Conservation (phyloP, 2,113 vertebrate species). For the Tricholaema leucomelas region DNA sequence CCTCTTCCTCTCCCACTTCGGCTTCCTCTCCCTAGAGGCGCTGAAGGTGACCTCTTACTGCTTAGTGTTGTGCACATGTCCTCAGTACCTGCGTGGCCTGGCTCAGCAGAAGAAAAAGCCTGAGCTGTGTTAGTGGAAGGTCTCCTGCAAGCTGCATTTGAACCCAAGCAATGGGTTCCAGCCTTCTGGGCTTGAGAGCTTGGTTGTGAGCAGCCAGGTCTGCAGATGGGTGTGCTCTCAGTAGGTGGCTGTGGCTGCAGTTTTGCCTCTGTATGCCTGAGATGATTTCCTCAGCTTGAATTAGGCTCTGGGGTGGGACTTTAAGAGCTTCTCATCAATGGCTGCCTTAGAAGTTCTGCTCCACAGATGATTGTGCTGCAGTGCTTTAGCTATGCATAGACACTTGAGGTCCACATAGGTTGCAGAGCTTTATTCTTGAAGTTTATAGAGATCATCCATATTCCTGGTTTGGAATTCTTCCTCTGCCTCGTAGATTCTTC, state of each 20-base stretch:
- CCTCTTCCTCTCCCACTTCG: conserved; percentile 94
- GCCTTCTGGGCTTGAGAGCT: not conserved
- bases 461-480: not conserved
- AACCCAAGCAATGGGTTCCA: not conserved
- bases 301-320: not conserved
- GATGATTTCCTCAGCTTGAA: not conserved
- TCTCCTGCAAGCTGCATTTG: not conserved
- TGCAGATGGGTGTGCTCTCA: not conserved
- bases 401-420: not conserved
- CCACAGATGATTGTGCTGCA: not conserved
- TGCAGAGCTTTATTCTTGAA: not conserved
- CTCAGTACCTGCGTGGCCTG: not conserved
- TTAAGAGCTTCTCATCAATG: not conserved
- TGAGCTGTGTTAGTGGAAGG: not conserved
- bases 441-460: not conserved
- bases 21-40: conserved; percentile 93
- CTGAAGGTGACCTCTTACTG: conserved; percentile 83
- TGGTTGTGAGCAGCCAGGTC: not conserved
- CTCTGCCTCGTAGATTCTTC: not conserved
- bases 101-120: not conserved
- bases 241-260: not conserved
- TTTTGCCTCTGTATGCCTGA: not conserved
- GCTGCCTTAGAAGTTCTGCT: not conserved
- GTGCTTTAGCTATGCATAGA: not conserved
- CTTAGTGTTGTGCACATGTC: not conserved